Base-by-base conservation (phyloP, 2,113 vertebrate genomes). In the Leucosticte australis region DNA sequence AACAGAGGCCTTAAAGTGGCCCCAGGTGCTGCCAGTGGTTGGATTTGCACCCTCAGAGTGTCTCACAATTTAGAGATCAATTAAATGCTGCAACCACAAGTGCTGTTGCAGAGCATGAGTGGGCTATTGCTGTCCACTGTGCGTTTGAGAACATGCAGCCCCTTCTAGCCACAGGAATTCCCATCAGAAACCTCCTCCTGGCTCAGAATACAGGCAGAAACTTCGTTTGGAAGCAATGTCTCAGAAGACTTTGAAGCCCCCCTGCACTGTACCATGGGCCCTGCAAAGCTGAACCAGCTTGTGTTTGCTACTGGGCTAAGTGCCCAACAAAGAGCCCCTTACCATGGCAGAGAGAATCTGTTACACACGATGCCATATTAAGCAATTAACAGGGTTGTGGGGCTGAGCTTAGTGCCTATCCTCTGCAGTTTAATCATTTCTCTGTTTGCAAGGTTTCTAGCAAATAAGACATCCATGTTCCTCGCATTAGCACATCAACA, bases 241-340 rank as follows among this genome's bases (percentile, higher is more conserved):
- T 44, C 68, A 8, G 4, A 7, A 52, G 71, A 56, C 31, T 89
- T 77, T 3, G 7, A 80, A 60, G 35, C 35, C 31, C 26, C 37
- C 46, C 53, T 59, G 57, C 20, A 3, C 69, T 13, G 16, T 11
- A 44, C 47, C 14, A 13, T 4, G 46, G 59, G 33, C 55, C 68
- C 63, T 53, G 44, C 1, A 15, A 94, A 91, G 87, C 55, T 74
- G 55, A 95, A 91, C 28, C 87, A 77, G 84, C 59, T 91, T 87
- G 68, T 69, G 69, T 94, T 91, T 92, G 73, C 44, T 83, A 68
- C 69, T 82, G 91, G 89, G 79, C 70, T 85, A 75, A 62, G 70
- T 79, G 89, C 86, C 79, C 83, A 94, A 57, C 33, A 73, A 83
- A 87, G 84, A 77, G 73, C 68, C 68, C 74, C 84, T 89, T 49